Conservation (phyloP, 2,797 vertebrate species). For the Mus caroli region DNA sequence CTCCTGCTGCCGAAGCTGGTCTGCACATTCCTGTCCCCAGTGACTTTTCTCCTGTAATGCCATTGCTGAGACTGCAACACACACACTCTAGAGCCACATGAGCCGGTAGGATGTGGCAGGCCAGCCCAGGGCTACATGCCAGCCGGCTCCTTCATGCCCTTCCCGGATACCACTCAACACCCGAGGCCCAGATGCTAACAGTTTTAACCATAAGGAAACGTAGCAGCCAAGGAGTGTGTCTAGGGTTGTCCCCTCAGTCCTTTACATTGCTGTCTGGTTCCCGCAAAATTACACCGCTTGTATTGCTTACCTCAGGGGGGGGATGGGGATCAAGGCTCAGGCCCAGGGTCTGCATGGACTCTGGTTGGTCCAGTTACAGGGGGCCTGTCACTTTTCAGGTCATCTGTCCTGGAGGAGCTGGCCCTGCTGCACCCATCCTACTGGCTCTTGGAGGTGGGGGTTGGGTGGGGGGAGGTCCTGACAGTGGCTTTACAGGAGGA, state of each 20-base stretch:
- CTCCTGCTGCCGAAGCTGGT: background rate
- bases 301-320: too few relatives aligned
- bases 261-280: background rate
- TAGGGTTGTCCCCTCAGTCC: background rate
- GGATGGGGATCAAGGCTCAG: background rate
- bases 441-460: too few relatives aligned
- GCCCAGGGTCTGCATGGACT: too few relatives aligned
- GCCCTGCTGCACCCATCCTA: background rate
- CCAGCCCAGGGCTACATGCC: background rate
- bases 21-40: background rate
- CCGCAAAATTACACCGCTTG: background rate
- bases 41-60: background rate
- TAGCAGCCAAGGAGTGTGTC: background rate
- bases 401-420: background rate
- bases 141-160: background rate
- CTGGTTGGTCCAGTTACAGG: too few relatives aligned
- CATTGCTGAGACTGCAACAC: background rate
- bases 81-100: background rate
- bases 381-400: too few relatives aligned
- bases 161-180: background rate
- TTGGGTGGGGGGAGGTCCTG: too few relatives aligned
- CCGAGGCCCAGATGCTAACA: accelerated
- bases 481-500: background rate
- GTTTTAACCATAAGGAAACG: background rate
- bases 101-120: background rate